A percentile compares a stretch with the other conserved stretches of the same genome.
Evolutionary conservation across 2,113 vertebrate genomes (phyloP).

Genomic region (Myodes glareolus): DNA sequence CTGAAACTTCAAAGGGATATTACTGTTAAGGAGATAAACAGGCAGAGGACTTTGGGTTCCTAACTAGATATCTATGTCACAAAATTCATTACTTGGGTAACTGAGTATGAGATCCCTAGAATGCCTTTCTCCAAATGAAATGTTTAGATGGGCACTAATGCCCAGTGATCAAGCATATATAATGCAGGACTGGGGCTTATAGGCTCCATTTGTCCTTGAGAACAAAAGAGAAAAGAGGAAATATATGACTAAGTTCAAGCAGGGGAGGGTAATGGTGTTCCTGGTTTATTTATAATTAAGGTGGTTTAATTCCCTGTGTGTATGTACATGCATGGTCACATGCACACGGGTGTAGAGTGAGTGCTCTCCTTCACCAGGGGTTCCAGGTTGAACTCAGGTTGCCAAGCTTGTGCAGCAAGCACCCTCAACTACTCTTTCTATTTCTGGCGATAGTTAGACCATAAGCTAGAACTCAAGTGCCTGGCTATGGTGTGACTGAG

Average conservation of each 20-base stretch:
- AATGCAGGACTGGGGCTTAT: background rate
- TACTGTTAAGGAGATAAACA: background rate
- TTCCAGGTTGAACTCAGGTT: background rate
- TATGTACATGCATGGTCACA: no score
- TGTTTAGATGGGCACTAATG: no score
- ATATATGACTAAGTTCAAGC: background rate
- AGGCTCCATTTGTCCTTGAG: constrained; percentile 45
- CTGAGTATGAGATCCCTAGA: constrained; percentile 20
- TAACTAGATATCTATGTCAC: no score
- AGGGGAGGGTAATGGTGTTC: background rate
- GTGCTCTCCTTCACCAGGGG: background rate
- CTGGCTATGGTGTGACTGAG: background rate
- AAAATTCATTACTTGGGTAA: background rate
- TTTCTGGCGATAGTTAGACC: background rate
- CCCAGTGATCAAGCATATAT: background rate
- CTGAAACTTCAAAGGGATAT: background rate
- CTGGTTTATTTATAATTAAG: background rate
- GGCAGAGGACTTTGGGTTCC: background rate
- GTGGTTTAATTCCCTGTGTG: background rate
- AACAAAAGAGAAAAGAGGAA: constrained; percentile 2
- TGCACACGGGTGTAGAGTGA: background rate
- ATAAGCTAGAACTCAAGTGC: background rate
- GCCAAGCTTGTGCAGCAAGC: background rate
- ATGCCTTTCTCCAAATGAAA: constrained; percentile 34
- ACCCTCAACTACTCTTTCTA: no score